phyloP scores from a whole-genome alignment of 2,113 vertebrate species.

The Eclectus roratus region DNA sequence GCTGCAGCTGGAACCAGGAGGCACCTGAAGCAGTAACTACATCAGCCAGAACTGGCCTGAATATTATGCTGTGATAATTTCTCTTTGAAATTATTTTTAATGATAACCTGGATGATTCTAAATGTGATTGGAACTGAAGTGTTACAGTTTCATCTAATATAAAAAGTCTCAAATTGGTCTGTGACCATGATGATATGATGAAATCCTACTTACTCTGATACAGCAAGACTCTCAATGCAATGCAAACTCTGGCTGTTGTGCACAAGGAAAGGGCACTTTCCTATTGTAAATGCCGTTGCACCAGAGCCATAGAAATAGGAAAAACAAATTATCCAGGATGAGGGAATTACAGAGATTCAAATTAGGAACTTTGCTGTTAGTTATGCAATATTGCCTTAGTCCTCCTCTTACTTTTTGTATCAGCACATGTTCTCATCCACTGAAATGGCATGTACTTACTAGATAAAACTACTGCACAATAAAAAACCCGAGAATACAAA shows the following conservation, averaged over 20 bases:
- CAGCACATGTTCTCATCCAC: not conserved
- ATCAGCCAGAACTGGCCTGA: not conserved
- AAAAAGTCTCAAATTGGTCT: not conserved
- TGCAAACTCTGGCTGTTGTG: not conserved
- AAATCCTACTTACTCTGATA: not conserved
- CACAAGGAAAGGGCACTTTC: not conserved
- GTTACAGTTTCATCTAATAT: not conserved
- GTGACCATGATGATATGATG: not conserved
- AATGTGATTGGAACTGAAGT: not conserved
- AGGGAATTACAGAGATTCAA: not conserved
- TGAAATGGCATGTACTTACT: not conserved
- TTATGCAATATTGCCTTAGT: not conserved
- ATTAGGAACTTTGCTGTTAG: not conserved
- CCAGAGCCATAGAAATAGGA: not conserved
- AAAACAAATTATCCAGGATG: not conserved
- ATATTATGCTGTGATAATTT: not conserved
- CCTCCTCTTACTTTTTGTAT: not conserved
- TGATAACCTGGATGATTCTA: not conserved
- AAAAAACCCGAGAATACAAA: not conserved
- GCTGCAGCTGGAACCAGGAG: not conserved
- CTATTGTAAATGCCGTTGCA: not conserved
- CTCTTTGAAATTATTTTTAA: not conserved
- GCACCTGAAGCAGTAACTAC: not conserved
- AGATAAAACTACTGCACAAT: not conserved
- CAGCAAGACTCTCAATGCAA: not conserved